Base-by-base conservation (phyloP, 2,888 invertebrate genomes). In the Linyphia triangularis region DNA sequence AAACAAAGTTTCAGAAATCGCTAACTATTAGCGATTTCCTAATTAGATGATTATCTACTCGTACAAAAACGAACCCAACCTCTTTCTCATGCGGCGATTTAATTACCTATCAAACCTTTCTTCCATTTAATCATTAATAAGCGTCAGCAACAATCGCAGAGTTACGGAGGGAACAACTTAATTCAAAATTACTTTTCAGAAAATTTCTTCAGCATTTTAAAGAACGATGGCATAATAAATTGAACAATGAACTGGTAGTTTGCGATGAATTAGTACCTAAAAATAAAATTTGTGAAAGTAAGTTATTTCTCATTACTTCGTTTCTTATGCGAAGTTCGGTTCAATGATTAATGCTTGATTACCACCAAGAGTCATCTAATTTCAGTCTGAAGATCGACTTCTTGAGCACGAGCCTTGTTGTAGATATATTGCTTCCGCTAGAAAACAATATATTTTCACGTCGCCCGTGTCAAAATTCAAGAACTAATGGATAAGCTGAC, bases 401-500 rank as follows among this genome's bases (percentile, higher is more conserved):
- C 65, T 16, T 65, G 16, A 22, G 33, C 24, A 28, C 7, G 67
- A 67, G 30, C 6, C 40, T 6, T 30, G 24, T n/a, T 19, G 26
- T 37, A 33, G 37, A 77, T 16, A 13, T 61, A 40, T 75, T 59
- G 26, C 75, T 59, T 13, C 33, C 40, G 28, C 6, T 24, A 9
- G 22, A 40, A 5, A 79, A 43, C 51, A 79, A 79, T 79, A 79
- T 30, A 79, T 79, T 67, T 67, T 67, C 75, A 16, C 16, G 75
- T 77, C 75, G 61, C 61, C 51, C 51, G 24, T 26, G 78, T 79
- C 78, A 79, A 51, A 79, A 67, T 43, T 51, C 67, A 9, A 22
- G 51, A 79, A 79, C 67, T 79, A 79, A 79, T 79, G 67, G 67
- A 16, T 43, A 33, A 10, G 65, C 30, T 51, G 67, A 79, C 79